These are phyloP conservation scores for Oreochromis tanganicae DNA, from an alignment of 2,113 vertebrate species.

Conservation along the genomic window DNA sequence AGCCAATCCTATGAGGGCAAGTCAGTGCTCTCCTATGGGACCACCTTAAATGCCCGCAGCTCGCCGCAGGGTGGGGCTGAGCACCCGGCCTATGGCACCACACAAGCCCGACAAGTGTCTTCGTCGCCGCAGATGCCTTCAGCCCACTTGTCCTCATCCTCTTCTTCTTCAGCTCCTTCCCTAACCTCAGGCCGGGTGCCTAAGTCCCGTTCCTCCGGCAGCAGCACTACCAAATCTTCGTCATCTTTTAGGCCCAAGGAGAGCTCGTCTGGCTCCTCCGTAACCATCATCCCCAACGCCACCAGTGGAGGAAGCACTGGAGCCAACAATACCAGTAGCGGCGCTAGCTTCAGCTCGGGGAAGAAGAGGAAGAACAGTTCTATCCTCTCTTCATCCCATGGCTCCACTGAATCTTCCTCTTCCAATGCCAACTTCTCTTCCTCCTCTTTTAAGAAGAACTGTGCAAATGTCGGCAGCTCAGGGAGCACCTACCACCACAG, in stretches of 20 bases:
- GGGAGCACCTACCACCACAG: slow-evolving; percentile 85
- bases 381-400: slow-evolving; percentile 72
- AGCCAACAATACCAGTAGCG: slow-evolving; percentile 73
- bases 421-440: slow-evolving; percentile 80
- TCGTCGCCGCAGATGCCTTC: slow-evolving; percentile 94
- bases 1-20: slow-evolving; percentile 79
- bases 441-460: slow-evolving; percentile 91
- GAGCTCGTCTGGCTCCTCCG: slow-evolving; percentile 52
- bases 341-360: slow-evolving; percentile 80
- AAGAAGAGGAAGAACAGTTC: slow-evolving; percentile 95
- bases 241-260: slow-evolving; percentile 68
- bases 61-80: slow-evolving; percentile 80
- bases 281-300: slow-evolving; percentile 70
- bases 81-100: slow-evolving; percentile 81
- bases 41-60: slow-evolving; percentile 88
- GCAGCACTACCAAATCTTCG: slow-evolving; percentile 83
- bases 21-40: slow-evolving; percentile 87
- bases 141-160: slow-evolving; percentile 80
- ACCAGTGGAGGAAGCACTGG: slow-evolving; percentile 68
- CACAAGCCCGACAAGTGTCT: slow-evolving; percentile 92
- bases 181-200: slow-evolving; percentile 86
- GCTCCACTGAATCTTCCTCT: slow-evolving; percentile 83
- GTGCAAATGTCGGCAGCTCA: slow-evolving; percentile 82
- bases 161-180: slow-evolving; percentile 75
- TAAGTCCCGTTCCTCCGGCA: slow-evolving; percentile 89